Conservation (phyloP, 2,113 vertebrate species). For the Phodopus roborovskii region DNA sequence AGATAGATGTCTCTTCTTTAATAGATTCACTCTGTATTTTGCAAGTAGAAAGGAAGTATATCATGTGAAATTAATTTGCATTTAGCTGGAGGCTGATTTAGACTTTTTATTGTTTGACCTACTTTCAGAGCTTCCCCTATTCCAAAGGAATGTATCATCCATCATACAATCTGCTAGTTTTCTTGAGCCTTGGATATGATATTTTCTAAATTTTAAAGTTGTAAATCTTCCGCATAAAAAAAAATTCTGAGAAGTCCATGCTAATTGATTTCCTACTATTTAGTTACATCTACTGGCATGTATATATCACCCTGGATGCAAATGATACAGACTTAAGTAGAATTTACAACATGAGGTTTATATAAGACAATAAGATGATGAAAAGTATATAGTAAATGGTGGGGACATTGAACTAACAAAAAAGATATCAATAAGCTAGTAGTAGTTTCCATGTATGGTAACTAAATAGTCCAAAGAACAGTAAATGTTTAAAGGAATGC, state of each 20-base stretch:
- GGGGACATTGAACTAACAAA: not conserved
- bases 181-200: not conserved
- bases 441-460: not conserved
- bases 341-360: conserved; percentile 15
- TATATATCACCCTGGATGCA: not conserved
- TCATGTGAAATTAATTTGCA: not conserved
- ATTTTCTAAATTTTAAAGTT: not conserved
- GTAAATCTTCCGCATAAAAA: not conserved
- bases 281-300: not conserved
- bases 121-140: not conserved
- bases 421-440: not conserved
- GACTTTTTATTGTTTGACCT: not conserved
- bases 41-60: not conserved
- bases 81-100: not conserved
- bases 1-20: not conserved
- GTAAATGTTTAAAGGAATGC: not conserved
- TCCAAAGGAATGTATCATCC: not conserved
- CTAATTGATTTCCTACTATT: not conserved
- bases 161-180: not conserved
- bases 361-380: not conserved
- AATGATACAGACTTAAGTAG: not conserved
- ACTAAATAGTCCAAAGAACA: conserved; percentile 14
- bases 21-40: not conserved
- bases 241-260: not conserved
- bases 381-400: not conserved